Conservation (phyloP, 2,888 invertebrate genomes). For the Protodeltote pygarga region DNA sequence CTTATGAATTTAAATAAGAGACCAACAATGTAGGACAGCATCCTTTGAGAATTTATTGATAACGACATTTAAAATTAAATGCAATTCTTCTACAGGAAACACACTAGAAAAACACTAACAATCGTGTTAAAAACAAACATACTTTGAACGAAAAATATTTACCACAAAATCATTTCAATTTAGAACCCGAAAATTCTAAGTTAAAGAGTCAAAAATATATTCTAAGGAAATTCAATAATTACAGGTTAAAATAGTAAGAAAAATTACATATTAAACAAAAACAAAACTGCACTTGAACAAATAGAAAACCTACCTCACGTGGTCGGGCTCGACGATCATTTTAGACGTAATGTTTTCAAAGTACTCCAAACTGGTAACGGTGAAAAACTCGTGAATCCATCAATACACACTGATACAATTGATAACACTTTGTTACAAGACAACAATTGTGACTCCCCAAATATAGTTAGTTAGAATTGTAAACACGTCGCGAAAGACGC, state of each 20-base stretch:
- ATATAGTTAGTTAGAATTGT: constrained; percentile 69
- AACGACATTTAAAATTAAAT: too few relatives aligned
- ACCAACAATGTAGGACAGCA: neutral
- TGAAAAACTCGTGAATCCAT: constrained; percentile 76
- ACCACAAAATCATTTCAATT: constrained; percentile 2
- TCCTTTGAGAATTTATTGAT: neutral
- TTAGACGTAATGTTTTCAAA: constrained; percentile 80
- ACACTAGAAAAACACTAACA: neutral
- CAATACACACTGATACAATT: constrained; percentile 72
- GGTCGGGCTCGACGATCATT: constrained; percentile 86
- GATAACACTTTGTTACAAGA: constrained; percentile 69
- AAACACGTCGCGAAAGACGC: constrained; percentile 86
- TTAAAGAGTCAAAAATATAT: constrained; percentile 22
- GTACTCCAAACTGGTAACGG: constrained; percentile 69
- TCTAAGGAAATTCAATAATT: constrained; percentile 29
- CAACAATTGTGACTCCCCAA: constrained; percentile 73
- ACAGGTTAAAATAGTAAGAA: constrained; percentile 44
- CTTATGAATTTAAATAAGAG: constrained; percentile 8
- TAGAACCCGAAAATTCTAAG: constrained; percentile 20
- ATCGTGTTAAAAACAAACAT: neutral
- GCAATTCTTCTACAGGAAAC: too few relatives aligned
- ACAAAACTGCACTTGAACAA: constrained; percentile 72
- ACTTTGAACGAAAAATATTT: neutral
- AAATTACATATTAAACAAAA: constrained; percentile 55
- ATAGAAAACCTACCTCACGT: constrained; percentile 81